Conservation (phyloP, 2,113 vertebrate species). For the Microtus montanus region DNA sequence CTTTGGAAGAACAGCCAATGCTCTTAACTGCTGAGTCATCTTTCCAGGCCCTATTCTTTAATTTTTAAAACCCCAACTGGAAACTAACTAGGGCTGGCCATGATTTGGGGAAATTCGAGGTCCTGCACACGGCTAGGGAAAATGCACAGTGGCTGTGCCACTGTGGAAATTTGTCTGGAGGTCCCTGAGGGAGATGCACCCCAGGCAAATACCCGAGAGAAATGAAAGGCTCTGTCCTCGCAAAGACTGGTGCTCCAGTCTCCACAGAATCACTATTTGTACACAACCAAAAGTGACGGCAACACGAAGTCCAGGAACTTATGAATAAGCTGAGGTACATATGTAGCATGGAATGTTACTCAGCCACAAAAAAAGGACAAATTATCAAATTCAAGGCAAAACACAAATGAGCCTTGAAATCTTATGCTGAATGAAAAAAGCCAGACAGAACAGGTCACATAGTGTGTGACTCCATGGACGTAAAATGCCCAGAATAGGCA, state of each 20-base stretch:
- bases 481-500: constrained; percentile 15
- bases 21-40: background rate
- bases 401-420: background rate
- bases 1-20: background rate
- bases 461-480: background rate
- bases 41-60: background rate
- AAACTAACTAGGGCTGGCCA: background rate
- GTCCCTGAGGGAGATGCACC: background rate
- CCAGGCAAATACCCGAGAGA: background rate
- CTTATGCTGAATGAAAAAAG: background rate
- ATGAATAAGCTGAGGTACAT: background rate
- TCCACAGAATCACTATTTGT: background rate
- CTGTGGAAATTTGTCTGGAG: background rate
- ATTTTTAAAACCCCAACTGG: background rate
- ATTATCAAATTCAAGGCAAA: background rate
- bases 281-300: background rate
- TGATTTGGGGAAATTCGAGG: background rate
- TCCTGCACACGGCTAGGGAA: background rate
- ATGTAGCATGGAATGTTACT: background rate
- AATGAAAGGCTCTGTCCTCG: background rate
- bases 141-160: background rate
- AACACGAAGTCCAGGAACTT: background rate
- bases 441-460: background rate
- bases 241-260: background rate
- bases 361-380: background rate